A percentile compares a stretch with the other conserved stretches of the same genome.
Evolutionary conservation across 2,113 vertebrate species (phyloP).

Genomic region (Trachemys scripta): DNA sequence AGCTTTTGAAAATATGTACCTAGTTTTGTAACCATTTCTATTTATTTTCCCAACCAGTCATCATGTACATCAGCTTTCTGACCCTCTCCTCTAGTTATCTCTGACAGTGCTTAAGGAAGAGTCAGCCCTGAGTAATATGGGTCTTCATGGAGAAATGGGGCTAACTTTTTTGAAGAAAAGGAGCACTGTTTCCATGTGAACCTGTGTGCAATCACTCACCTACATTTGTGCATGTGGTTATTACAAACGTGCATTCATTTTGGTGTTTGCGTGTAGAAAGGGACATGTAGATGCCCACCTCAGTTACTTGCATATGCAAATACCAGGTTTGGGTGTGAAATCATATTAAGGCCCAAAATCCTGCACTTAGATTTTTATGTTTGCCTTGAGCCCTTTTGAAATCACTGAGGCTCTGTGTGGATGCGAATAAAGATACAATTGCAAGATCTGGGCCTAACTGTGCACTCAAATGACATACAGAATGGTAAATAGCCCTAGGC

Average conservation of each 20-base stretch:
- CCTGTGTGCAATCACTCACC: too few relatives aligned
- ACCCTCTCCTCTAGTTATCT: not conserved
- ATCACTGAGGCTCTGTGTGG: not conserved
- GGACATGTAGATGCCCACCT: too few relatives aligned
- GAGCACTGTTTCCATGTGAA: not conserved
- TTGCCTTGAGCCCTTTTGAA: not conserved
- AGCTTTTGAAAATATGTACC: not conserved
- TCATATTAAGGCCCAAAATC: not conserved
- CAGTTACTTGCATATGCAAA: accelerated
- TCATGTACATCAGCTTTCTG: not conserved
- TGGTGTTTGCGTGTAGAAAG: too few relatives aligned
- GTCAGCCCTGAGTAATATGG: not conserved
- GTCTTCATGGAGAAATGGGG: not conserved
- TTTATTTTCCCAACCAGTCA: not conserved
- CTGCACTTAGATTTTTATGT: accelerated
- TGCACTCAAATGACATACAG: accelerated
- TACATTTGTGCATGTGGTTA: not conserved
- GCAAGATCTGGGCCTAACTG: not conserved
- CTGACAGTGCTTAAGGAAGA: not conserved
- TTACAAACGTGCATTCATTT: not conserved
- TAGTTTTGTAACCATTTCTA: not conserved
- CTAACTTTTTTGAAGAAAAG: not conserved
- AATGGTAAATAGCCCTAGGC: accelerated
- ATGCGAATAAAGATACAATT: not conserved
- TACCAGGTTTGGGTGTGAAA: not conserved